Evolutionary conservation across 2,113 vertebrate genomes (phyloP).

Genomic region (Caretta caretta): DNA sequence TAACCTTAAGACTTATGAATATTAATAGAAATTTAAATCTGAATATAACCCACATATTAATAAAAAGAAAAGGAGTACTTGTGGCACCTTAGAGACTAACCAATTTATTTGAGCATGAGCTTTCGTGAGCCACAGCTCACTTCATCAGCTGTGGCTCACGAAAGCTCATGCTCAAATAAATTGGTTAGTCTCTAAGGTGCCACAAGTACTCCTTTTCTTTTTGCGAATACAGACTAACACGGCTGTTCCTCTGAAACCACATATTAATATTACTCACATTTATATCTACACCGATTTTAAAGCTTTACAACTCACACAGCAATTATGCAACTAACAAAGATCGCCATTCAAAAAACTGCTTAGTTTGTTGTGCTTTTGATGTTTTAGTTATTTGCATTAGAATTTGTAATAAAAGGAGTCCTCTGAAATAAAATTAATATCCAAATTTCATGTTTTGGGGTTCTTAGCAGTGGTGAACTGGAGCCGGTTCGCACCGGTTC

Average conservation of each 20-base stretch:
- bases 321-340: constrained; percentile 32
- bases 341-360: not conserved
- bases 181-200: too few species aligned
- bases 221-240: too few species aligned
- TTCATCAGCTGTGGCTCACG: too few species aligned
- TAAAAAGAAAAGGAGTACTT: too few species aligned
- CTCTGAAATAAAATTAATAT: constrained; percentile 46
- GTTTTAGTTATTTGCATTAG: constrained; percentile 11
- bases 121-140: too few species aligned
- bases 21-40: constrained; percentile 63
- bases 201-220: too few species aligned
- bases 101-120: too few species aligned
- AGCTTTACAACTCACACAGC: constrained; percentile 35
- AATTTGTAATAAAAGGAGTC: not conserved
- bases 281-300: constrained; percentile 53
- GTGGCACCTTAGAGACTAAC: too few species aligned
- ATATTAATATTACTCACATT: constrained; percentile 38
- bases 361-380: not conserved
- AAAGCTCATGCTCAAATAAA: too few species aligned
- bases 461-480: too few species aligned
- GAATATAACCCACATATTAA: constrained; percentile 21
- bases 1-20: constrained; percentile 36
- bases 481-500: too few species aligned
- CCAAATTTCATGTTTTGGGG: constrained; percentile 1
- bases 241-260: too few species aligned